phyloP scores from a whole-genome alignment of 2,797 vertebrate species.

The Streptopelia turtur region DNA sequence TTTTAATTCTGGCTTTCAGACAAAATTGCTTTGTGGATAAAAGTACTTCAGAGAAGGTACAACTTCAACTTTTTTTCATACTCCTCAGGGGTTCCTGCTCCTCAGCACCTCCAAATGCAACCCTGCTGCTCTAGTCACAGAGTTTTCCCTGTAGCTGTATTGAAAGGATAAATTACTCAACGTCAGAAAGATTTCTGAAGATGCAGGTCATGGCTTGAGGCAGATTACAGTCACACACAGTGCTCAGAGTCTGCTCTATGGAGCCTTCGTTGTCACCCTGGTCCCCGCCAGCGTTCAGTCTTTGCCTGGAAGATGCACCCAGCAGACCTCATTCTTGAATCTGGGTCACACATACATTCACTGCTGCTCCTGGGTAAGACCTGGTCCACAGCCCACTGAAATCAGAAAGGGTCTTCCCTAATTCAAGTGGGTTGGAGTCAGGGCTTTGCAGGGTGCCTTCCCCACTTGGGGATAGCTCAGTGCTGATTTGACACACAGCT shows the following conservation, averaged over 20 bases:
- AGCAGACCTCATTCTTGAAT: background rate
- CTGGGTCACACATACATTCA: background rate
- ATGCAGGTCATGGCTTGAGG: background rate
- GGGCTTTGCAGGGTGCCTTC: background rate
- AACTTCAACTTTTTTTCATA: background rate
- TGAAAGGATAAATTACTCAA: background rate
- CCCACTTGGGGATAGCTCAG: background rate
- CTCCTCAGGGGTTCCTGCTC: background rate
- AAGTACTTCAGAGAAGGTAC: background rate
- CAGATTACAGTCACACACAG: background rate
- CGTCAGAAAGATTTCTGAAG: constrained; percentile 31
- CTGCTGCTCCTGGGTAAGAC: background rate
- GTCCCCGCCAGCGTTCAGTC: background rate
- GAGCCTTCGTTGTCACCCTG: background rate
- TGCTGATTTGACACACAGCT: background rate
- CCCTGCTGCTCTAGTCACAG: background rate
- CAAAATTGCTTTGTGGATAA: background rate
- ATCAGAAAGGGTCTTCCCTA: background rate
- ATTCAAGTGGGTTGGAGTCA: background rate
- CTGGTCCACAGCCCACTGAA: background rate
- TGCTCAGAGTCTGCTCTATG: background rate
- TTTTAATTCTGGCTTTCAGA: constrained; percentile 42
- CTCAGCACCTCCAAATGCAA: background rate
- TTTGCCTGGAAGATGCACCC: background rate
- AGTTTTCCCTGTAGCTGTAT: background rate